Base-by-base conservation (phyloP, 2,888 invertebrate species). In the Oscheius sp. region DNA sequence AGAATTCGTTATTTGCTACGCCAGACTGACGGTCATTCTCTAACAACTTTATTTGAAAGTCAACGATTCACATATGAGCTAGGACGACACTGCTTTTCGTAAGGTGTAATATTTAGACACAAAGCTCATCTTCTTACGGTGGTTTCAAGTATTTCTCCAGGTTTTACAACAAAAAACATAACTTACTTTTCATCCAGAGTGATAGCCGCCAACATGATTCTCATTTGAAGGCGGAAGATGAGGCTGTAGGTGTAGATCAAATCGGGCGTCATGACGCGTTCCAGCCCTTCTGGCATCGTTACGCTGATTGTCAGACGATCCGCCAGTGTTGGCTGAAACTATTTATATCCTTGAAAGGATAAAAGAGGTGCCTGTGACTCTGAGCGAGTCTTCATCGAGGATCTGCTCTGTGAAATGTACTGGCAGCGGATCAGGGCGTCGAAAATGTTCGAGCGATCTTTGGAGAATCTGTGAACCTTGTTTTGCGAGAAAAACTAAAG, bases 221-320 rank as follows among this genome's bases (percentile, higher is more conserved):
- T 53, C 37, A 68, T 35, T 29, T 68, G 68, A 37, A 68, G 68
- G n/a, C 68, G 68, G 55, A 68, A 68, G 53, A 68, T 68, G 21
- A 68, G 55, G 10, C 53, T 55, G 42, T 55, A 33, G 13, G 21
- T 68, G 33, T 68, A 7, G 35, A 68, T 55, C n/a, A 55, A 9
- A 55, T 68, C 68, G 7, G 29, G 13, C 11, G 55, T 37, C 37
- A 68, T 55, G 33, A 68, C 29, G 2, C 68, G 11, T 53, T 53
- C 68, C 42, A 68, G n/a, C 3, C 55, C 55, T 10, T 51, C 37
- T 10, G 55, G 68, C 10, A 68, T 7, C 2, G 29, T 35, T 13
- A 68, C 55, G 4, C 9, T 21, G 9, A 68, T 37, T 55, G 68
- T 33, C 13, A 68, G 21, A 13, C 68, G 55, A 35, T 68, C 68